Conservation (phyloP, 2,888 invertebrate species). For the Unio delphinus region DNA sequence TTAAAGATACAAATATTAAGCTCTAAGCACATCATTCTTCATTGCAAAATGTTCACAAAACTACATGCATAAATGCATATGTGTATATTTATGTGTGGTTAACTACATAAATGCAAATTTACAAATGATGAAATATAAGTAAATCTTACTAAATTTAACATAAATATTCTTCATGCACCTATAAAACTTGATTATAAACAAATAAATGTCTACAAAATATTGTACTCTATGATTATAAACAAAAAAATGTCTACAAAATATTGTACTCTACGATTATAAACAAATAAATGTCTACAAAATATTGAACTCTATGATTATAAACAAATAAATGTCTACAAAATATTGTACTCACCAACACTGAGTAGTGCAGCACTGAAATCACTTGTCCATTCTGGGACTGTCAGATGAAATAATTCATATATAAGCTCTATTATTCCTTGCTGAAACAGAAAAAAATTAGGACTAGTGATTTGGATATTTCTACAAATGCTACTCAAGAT, state of each 20-base stretch:
- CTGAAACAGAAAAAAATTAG: constrained; percentile 74
- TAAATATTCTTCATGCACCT: no score
- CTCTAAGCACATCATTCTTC: no score
- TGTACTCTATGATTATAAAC: no score
- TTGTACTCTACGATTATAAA: no score
- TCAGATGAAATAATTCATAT: constrained; percentile 89
- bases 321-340: not conserved
- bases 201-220: no score
- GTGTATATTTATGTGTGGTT: no score
- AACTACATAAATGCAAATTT: no score
- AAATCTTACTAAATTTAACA: no score
- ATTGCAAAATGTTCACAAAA: not conserved
- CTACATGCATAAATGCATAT: not conserved
- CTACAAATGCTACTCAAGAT: not conserved
- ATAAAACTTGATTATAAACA: not conserved
- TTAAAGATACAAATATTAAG: not conserved
- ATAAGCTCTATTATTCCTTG: constrained; percentile 93
- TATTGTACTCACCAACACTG: constrained; percentile 76
- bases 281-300: no score
- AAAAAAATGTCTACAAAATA: no score
- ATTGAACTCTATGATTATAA: not conserved
- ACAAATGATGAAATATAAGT: no score
- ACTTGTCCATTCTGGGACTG: constrained; percentile 91
- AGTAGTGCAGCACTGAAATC: constrained; percentile 90
- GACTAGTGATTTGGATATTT: not conserved